phyloP scores from a whole-genome alignment of 1,140 invertebrate species.

The Aphis craccivora region DNA sequence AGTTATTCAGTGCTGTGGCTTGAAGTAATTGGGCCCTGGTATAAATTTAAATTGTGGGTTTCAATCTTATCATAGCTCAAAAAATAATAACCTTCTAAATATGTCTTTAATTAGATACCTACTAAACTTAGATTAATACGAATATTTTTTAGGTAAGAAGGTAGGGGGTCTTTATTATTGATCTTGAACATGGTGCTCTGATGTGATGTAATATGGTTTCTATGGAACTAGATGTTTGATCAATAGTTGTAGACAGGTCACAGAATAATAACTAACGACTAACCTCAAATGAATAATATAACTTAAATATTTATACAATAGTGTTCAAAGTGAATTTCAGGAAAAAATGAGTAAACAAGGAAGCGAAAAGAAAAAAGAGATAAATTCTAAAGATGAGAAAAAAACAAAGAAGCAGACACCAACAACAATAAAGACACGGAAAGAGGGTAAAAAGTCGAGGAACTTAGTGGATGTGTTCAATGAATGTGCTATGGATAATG shows the following conservation, averaged over 20 bases:
- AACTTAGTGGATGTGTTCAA: conserved; percentile 82
- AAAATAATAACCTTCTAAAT: background rate
- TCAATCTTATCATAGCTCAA: background rate
- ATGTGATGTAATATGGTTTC: background rate
- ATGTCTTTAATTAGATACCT: too few relatives aligned
- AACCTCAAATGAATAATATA: background rate
- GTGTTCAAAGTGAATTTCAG: background rate
- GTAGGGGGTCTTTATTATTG: background rate
- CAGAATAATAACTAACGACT: background rate
- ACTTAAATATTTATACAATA: background rate
- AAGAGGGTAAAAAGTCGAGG: conserved; percentile 67
- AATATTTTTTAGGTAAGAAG: too few relatives aligned
- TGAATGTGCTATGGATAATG: conserved; percentile 86
- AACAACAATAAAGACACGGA: conserved; percentile 67
- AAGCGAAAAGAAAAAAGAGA: conserved; percentile 23
- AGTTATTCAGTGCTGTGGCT: too few relatives aligned
- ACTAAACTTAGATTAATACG: too few relatives aligned
- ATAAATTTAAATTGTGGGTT: background rate
- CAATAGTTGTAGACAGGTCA: background rate
- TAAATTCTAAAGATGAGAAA: conserved; percentile 61
- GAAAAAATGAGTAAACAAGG: conserved; percentile 48
- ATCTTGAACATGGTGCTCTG: background rate
- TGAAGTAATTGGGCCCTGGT: background rate
- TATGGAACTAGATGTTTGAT: background rate
- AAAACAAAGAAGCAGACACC: conserved; percentile 66